Base-by-base conservation (phyloP, 1,140 invertebrate genomes). In the Drosophila bocki region DNA sequence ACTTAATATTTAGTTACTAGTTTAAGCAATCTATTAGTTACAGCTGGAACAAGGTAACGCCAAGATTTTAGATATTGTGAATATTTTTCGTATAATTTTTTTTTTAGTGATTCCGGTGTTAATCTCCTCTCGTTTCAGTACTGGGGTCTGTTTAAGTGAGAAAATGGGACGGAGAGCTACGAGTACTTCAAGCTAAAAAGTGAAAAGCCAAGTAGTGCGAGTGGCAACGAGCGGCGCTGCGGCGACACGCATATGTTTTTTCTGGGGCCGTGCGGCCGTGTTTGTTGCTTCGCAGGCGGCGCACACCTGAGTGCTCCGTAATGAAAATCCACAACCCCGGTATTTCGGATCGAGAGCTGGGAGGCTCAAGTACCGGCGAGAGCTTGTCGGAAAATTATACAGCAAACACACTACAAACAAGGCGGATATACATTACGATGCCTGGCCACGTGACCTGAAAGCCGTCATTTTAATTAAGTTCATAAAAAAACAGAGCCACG, bases 201-300 rank as follows among this genome's bases (percentile, higher is more conserved):
- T 91, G 91, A 91, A 91, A 90, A 91, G 90, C 90, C 85, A 90
- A 91, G 85, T 91, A 91, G 90, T 91, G 84, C 82, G 85, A 91
- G 68, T 91, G 79, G 85, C 90, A 83, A 72, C 62, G 90, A 90
- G 44, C 90, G 90, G 42, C 90, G 90, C 44, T 90, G 78, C 54
- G 80, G 64, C 90, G 77, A 56, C 58, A 90, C 78, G 90, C 90
- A 91, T 91, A 91, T 91, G 90, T 91, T 91, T 83, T 84, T 80
- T 80, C 81, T 67, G 32, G 39, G 58, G 65, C 67, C 78, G 69
- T 74, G 77, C 63, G 78, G 35, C 72, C 33, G 67, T 80, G 62
- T 82, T 86, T 80, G 82, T 82, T 86, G 82, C 80, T 80, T 80
- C 75, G 77, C 53, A 63, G 82, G 75, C 62, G 71, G 78, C 77